These are phyloP conservation scores for Scolanthus callimorphus DNA, from an alignment of 92 coral and sea anemone species.

Conservation along the genomic window DNA sequence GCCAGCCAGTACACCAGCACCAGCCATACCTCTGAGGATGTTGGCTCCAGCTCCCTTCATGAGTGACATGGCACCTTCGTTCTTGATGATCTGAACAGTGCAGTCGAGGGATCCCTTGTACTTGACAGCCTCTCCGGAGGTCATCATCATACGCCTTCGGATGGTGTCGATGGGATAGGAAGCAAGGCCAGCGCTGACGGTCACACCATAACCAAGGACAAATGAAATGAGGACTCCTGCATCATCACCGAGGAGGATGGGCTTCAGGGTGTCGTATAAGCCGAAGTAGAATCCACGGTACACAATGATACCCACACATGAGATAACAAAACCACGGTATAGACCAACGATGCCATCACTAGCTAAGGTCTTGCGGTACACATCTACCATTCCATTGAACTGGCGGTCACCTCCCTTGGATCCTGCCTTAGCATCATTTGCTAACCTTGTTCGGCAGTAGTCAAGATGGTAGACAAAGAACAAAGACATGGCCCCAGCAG, in stretches of 20 bases:
- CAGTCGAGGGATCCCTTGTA: conserved; percentile 97
- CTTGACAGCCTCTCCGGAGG: conserved; percentile 98
- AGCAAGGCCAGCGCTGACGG: conserved; percentile 90
- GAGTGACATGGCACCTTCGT: conserved; percentile 88
- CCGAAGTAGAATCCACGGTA: conserved; percentile 99
- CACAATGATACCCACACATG: conserved; percentile 93
- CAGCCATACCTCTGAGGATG: conserved; percentile 98
- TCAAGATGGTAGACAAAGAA: conserved; percentile 91
- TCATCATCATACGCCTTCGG: conserved; percentile 99
- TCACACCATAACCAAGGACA: conserved; percentile 91
- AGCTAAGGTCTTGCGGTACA: conserved; percentile 80
- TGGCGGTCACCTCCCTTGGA: conserved; percentile 93
- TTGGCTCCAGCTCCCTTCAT: conserved; percentile 99
- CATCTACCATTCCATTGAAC: conserved; percentile 95
- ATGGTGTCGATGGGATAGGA: conserved; percentile 98
- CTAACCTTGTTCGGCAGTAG: conserved; percentile 99
- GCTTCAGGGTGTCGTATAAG: conserved; percentile 92
- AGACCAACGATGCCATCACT: conserved; percentile 93
- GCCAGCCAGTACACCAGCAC: conserved; percentile 99
- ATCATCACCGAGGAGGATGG: conserved; percentile 87
- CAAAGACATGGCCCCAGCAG: conserved; percentile 99
- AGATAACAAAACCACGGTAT: conserved; percentile 95
- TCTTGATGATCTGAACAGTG: conserved; percentile 81
- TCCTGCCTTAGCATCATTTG: conserved; percentile 96
- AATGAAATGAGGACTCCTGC: conserved; percentile 90